A percentile compares a stretch with the other conserved stretches of the same genome.
Evolutionary conservation across 2,888 invertebrate species (phyloP).

Genomic region (Parnassius mnemosyne): DNA sequence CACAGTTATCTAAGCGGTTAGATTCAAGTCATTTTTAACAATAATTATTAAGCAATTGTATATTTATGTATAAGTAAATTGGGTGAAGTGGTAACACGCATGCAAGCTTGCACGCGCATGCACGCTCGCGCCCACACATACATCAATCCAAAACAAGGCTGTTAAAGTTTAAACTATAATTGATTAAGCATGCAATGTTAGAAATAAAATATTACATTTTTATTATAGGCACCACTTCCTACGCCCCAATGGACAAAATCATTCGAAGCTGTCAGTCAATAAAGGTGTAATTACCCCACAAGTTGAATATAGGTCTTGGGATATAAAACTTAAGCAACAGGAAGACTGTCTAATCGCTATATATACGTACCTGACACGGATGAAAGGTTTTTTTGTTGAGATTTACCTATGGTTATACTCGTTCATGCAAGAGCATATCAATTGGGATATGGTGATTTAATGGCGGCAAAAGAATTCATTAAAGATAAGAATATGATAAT

Average conservation of each 20-base stretch:
- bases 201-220: not conserved
- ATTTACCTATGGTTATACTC: constrained; percentile 56
- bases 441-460: constrained; percentile 45
- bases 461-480: constrained; percentile 37
- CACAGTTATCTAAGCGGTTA: no score
- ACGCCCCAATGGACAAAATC: constrained; percentile 41
- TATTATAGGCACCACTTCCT: constrained; percentile 17
- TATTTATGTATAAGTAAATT: no score
- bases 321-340: not conserved
- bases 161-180: no score
- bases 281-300: constrained; percentile 44
- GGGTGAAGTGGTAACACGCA: no score
- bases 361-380: constrained; percentile 39
- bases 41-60: no score
- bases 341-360: constrained; percentile 42
- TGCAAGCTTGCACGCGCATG: no score
- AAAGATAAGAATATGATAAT: constrained; percentile 42
- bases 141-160: no score
- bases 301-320: constrained; percentile 7
- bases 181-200: no score
- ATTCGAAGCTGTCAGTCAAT: constrained; percentile 39
- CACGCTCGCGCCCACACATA: no score
- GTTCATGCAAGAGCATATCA: constrained; percentile 68
- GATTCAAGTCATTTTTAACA: no score
- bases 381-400: no score